phyloP scores from a whole-genome alignment of 2,888 invertebrate species.

The Troides aeacus region DNA sequence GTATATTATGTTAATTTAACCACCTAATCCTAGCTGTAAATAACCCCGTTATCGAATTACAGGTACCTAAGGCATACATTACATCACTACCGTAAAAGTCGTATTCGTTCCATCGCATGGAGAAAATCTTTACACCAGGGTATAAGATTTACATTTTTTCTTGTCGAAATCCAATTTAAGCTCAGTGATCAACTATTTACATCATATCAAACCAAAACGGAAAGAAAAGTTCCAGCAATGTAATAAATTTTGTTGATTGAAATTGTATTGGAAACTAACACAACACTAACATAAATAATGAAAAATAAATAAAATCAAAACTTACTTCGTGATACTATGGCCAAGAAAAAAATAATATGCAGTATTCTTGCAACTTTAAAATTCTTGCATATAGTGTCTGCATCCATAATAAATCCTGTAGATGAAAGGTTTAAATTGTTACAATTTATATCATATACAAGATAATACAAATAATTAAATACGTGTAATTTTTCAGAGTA shows the following conservation, averaged over 20 bases:
- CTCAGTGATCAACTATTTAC: no score
- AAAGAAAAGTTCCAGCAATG: no score
- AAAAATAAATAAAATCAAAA: not conserved
- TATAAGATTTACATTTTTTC: no score
- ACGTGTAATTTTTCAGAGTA: slow-evolving; percentile 11
- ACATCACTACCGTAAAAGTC: no score
- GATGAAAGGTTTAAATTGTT: slow-evolving; percentile 12
- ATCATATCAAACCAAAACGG: no score
- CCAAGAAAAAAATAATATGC: not conserved
- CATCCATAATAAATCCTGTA: slow-evolving; percentile 4
- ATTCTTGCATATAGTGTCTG: not conserved
- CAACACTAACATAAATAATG: slow-evolving; percentile 10
- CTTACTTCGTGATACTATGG: slow-evolving; percentile 7
- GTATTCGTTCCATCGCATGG: no score
- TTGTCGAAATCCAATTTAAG: no score
- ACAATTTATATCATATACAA: not conserved
- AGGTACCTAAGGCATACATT: no score
- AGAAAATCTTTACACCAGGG: no score
- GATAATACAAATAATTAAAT: not conserved
- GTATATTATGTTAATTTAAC: no score
- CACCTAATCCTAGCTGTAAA: no score
- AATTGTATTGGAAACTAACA: not conserved
- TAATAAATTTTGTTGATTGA: not conserved
- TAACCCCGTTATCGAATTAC: no score
- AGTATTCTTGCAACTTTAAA: slow-evolving; percentile 15